Evolutionary conservation across 2,888 invertebrate genomes (phyloP), one percentile per base, ranked within the genome.

Genomic region (Scaptomyza caliginosa): DNA sequence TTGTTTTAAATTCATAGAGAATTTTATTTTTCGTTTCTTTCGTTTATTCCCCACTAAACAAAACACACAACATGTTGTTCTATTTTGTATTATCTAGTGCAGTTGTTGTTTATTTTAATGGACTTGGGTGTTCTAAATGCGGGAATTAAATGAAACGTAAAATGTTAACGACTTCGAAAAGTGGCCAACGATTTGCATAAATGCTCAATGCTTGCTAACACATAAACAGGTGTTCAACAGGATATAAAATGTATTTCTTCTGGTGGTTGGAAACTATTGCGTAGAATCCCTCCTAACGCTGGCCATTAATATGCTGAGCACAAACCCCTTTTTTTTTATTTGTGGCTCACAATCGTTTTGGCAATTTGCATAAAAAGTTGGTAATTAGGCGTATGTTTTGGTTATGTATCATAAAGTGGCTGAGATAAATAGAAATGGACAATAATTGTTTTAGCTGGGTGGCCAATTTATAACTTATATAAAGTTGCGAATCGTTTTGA

Each of bases 171-270:
- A 70, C 74, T 30, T 52, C 38, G 28, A 51, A 46, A 55, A 56
- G 67, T 60, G 48, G 50, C 60, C 58, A 34, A 16, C 34, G 38
- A 79, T 83, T 82, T 66, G 77, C 78, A 84, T 76, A 84, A 83
- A 50, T 60, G 40, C 23, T 63, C 67, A 56, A 46, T 54, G 40
- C 40, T 23, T 52, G 50, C 66, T 8, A 59, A 49, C 63, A 55
- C 51, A 67, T 70, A 76, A 86, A 78, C 81, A 86, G 78, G 84
- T 83, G 86, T 80, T 57, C 67, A 81, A 84, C 83, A 83, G 83
- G 83, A 83, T 83, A 83, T 83, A 81, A 83, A 80, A 68, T 45
- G 16, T 26, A 42, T 50, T 63, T 32, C 28, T 49, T 16, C 43
- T 58, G 43, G 43, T 36, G 8, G 23, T n/a, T 10, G 48, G 54